Percentiles rank a stretch among this genome's conserved stretches.
Evolutionary conservation across 2,113 vertebrate genomes (phyloP).

Genomic region (Salvelinus alpinus): DNA sequence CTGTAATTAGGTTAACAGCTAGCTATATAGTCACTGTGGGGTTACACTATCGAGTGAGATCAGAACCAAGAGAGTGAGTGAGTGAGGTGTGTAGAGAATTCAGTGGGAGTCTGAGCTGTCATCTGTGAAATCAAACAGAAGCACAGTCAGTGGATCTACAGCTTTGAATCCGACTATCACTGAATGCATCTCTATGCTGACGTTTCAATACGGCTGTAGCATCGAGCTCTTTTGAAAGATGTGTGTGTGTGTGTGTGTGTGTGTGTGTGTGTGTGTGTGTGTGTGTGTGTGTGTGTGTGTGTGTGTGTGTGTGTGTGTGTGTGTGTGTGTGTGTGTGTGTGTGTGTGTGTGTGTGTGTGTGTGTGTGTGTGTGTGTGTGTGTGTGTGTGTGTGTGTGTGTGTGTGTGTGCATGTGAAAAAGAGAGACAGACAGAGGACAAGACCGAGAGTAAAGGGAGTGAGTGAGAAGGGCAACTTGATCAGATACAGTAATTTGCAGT

Average conservation of each 20-base stretch:
- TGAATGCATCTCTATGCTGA: neutral
- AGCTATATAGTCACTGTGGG: neutral
- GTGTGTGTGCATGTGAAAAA: neutral
- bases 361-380: neutral
- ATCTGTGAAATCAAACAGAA: conserved; percentile 4
- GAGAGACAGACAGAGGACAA: neutral
- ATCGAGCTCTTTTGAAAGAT: neutral
- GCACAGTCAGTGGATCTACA: conserved; percentile 2
- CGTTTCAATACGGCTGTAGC: neutral
- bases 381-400: neutral
- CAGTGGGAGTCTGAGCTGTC: neutral
- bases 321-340: neutral
- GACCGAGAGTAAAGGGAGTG: neutral
- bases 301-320: neutral
- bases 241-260: neutral
- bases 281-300: neutral
- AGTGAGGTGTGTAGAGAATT: neutral
- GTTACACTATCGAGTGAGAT: neutral
- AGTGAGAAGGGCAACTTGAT: neutral
- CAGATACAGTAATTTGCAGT: neutral
- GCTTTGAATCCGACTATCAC: conserved; percentile 2
- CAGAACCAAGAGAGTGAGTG: neutral
- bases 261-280: neutral
- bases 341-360: neutral
- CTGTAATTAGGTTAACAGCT: neutral